Base-by-base conservation (phyloP, 2,888 invertebrate genomes). In the Tortricodes alternella region DNA sequence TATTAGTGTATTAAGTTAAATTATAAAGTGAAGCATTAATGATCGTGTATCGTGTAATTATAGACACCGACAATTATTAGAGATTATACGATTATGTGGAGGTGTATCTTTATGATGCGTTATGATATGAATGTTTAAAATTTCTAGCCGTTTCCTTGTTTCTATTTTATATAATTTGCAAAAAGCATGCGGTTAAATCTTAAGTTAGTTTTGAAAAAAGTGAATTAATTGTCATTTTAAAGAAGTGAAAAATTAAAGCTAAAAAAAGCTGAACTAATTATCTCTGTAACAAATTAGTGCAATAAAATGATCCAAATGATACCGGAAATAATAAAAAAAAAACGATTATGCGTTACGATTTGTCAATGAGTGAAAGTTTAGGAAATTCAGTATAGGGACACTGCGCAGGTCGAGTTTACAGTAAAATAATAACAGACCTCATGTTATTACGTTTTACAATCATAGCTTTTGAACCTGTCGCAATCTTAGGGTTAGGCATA, bases 1-100 rank as follows among this genome's bases (percentile, higher is more conserved):
- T 73, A 74, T 74, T 70, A 70, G 63, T 46, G 64, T 65, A 65
- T 64, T 68, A 65, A 61, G 59, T 61, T 63, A 69, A 71, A 73
- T 70, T 71, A 73, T 61, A 67, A 68, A 66, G 66, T 62, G 66
- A 63, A 61, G 55, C 62, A 62, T 71, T 73, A 71, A 70, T 72
- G 63, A 68, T 61, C 60, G 59, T 60, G 68, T 71, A 68, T 65
- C 67, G 65, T 67, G 61, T 72, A 71, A 71, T 73, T 73, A 74
- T 61, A 60, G 61, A 46, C 37, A 56, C 66, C 63, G 57, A 63
- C 64, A 60, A 62, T 70, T 66, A 67, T 57, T 38, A 50, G 13
- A 32, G 21, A 32, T 56, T 50, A 56, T 55, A 55, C 35, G 35
- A 53, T 53, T 46, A 18, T 37, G 27, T 37, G 16, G 19, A 29